These are phyloP conservation scores for Chionodraco myersi DNA, from an alignment of 2,113 vertebrate genomes.

Conservation along the genomic window DNA sequence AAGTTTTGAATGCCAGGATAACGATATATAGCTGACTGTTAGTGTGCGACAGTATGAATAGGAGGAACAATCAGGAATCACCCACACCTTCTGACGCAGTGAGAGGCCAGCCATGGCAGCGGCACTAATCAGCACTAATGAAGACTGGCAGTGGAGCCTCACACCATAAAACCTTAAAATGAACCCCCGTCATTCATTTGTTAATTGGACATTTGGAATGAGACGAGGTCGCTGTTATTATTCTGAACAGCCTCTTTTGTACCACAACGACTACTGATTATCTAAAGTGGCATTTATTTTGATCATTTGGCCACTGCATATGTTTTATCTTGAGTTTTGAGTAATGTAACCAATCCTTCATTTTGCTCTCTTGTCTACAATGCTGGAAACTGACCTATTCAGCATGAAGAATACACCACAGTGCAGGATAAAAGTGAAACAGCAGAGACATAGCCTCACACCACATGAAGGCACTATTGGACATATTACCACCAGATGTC, in stretches of 20 bases:
- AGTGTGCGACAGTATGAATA: constrained; percentile 13
- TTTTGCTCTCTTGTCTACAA: not conserved
- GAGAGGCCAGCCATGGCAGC: constrained; percentile 56
- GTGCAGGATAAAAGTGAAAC: constrained; percentile 39
- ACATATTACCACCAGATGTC: constrained; percentile 76
- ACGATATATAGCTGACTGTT: constrained; percentile 15
- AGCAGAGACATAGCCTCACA: constrained; percentile 44
- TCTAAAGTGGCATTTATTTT: constrained; percentile 20
- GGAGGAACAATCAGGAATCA: constrained; percentile 38
- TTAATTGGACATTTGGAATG: constrained; percentile 87
- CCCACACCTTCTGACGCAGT: constrained; percentile 53
- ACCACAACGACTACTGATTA: constrained; percentile 1
- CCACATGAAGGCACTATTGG: constrained; percentile 70
- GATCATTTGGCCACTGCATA: not conserved
- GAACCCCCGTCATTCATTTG: constrained; percentile 85
- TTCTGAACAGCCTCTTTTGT: constrained; percentile 51
- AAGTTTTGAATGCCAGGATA: not conserved
- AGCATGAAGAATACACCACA: constrained; percentile 3
- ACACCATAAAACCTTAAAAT: constrained; percentile 78
- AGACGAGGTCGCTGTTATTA: constrained; percentile 75
- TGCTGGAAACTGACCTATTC: constrained; percentile 13
- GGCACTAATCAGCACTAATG: constrained; percentile 88
- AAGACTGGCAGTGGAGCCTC: constrained; percentile 84
- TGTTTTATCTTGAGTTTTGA: not conserved
- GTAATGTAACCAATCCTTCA: not conserved